Evolutionary conservation across 2,888 invertebrate genomes (phyloP).

Genomic region (Junonia oenone): DNA sequence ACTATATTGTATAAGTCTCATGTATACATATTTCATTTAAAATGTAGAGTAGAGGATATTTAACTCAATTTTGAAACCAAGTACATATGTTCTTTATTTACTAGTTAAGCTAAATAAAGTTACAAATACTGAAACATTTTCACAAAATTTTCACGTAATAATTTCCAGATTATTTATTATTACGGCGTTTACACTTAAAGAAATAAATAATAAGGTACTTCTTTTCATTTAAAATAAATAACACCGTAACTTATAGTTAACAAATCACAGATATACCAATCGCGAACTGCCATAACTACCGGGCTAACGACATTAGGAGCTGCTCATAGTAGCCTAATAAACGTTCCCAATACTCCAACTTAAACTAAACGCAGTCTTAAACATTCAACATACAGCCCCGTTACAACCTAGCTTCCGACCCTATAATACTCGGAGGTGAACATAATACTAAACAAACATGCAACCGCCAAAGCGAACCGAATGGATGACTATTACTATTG

Average conservation of each 20-base stretch:
- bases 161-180: not conserved
- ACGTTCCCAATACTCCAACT: slow-evolving; percentile 28
- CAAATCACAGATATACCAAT: slow-evolving; percentile 75
- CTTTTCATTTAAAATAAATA: slow-evolving; percentile 50
- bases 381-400: slow-evolving; percentile 54
- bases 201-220: slow-evolving; percentile 34
- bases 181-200: slow-evolving; percentile 25
- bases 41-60: not conserved
- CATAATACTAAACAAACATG: slow-evolving; percentile 46
- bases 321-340: slow-evolving; percentile 11
- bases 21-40: not conserved
- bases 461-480: slow-evolving; percentile 53
- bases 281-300: slow-evolving; percentile 47
- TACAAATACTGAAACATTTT: slow-evolving; percentile 4
- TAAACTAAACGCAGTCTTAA: slow-evolving; percentile 73
- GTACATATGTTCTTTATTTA: not conserved
- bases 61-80: not conserved
- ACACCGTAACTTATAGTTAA: slow-evolving; percentile 59
- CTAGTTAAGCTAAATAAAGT: slow-evolving; percentile 5
- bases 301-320: slow-evolving; percentile 6
- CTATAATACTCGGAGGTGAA: slow-evolving; percentile 6
- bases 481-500: slow-evolving; percentile 42
- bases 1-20: not conserved
- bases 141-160: not conserved
- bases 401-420: slow-evolving; percentile 44